Evolutionary conservation across 2,113 vertebrate species (phyloP), one percentile per base, ranked within the genome.

Genomic region (Rhinogobius similis): DNA sequence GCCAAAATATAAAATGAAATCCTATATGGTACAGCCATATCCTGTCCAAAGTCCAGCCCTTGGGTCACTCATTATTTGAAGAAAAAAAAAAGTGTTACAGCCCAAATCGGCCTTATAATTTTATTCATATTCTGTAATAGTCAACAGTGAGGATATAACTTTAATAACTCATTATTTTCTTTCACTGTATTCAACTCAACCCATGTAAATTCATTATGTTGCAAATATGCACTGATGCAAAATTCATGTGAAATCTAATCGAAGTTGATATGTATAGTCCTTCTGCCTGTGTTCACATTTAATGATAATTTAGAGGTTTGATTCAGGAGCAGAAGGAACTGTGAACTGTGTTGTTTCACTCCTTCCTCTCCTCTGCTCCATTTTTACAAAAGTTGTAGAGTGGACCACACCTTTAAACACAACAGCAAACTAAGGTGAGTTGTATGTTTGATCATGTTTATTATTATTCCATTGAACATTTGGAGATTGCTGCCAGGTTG

Each of bases 381-480:
- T 29, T 27, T n/a, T 58, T 58, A 29, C 55, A 58, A 58, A 58
- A 58, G 55, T 58, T 58, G 26, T 27, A 21, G 50, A 52, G n/a
- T n/a, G 23, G 52, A 55, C 52, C 52, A 55, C 55, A 29, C 55
- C 24, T 58, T 18, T 29, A 29, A 29, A 14, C 2, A 1, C 24
- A 3, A 29, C 26, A 29, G 14, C 41, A 6, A 4, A 79, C 56
- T 39, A 86, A 90, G 92, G 91, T 93, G 85, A 93, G 90, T 89
- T 62, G 12, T 76, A 16, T 77, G 56, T 63, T 65, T 70, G 52
- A 12, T 38, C 24, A 56, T 29, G 11, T 4, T 27, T 41, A 20
- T 23, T 62, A n/a, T 46, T 46, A 6, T 21, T 50, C 9, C n/a
- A 26, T 27, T 61, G 73, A 69, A 65, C 79, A 82, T 75, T 68